Base-by-base conservation (phyloP, 1,140 invertebrate species). In the Schmidtea mediterranea region DNA sequence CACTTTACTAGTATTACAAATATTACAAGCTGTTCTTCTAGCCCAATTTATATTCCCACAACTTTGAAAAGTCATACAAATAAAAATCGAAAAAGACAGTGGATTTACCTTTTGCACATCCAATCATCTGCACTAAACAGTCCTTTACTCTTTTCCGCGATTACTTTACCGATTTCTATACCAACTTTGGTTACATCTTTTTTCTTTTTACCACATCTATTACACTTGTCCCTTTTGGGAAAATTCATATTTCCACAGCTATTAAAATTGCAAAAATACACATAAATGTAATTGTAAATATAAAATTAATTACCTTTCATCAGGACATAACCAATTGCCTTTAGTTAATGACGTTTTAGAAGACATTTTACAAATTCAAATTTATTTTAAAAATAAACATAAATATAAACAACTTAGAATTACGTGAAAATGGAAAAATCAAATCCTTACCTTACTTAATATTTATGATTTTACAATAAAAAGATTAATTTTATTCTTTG, bases 21-120 rank as follows among this genome's bases (percentile, higher is more conserved):
- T 82, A 65, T 98, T 98, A 64, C 92, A 98, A 46, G 80, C 82
- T 56, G 79, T 77, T 40, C 92, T 71, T 50, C 90, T 72, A 12
- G 89, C 89, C 92, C 92, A 98, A 63, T 98, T 98, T 1, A 98
- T 89, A 67, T 98, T 98, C 1, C 84, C 87, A 69, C 90, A 98
- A 55, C 74, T 76, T 49, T 22, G 62, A 59, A 48, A 22, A 47
- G 49, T 36, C 10, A 10, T 23, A 37, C 22, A n/a, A 32, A 32
- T 32, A 32, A 32, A 32, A 32, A 32, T 32, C 5, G 26, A 10
- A 32, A 32, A 32, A 6, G 3, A 6, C 26, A 32, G 3, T 36
- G 24, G 48, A 18, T 57, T 59, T 60, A 76, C 73, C 92, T 92
- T 65, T 80, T 86, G 63, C 92, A 98, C 60, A 92, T 82, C 92